A percentile compares a stretch with the other conserved stretches of the same genome.
phyloP scores from a whole-genome alignment of 2,797 vertebrate genomes.

The Aselliscus stoliczkanus region DNA sequence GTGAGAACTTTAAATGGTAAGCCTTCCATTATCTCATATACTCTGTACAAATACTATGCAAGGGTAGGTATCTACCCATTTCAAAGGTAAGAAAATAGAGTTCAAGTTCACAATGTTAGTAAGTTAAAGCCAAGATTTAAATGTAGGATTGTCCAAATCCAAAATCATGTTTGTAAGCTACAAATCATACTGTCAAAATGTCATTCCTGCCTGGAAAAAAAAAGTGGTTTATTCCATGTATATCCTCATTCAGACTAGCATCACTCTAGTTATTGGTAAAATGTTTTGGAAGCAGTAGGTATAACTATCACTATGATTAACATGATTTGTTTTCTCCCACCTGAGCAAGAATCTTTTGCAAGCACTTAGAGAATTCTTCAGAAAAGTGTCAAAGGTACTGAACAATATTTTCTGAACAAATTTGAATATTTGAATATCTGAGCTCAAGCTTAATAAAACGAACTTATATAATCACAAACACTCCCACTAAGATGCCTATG shows the following conservation, averaged over 20 bases:
- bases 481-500: background rate
- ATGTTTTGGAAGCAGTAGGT: background rate
- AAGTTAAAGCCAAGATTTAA: background rate
- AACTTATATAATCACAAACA: background rate
- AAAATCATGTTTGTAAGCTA: background rate
- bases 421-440: conserved; percentile 45
- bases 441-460: background rate
- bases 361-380: background rate
- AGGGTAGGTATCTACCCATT: background rate
- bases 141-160: background rate
- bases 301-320: background rate
- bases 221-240: background rate
- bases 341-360: background rate
- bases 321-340: background rate
- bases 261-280: background rate
- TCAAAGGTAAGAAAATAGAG: background rate
- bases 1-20: background rate
- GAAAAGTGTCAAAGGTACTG: background rate
- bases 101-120: background rate
- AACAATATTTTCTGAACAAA: conserved; percentile 24
- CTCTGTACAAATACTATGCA: background rate
- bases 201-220: background rate
- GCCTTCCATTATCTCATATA: background rate
- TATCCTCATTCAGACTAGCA: background rate
- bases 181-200: background rate